A percentile compares a stretch with the other conserved stretches of the same genome.
phyloP scores from a whole-genome alignment of 2,797 vertebrate genomes.

The Enteromius treurensis region DNA sequence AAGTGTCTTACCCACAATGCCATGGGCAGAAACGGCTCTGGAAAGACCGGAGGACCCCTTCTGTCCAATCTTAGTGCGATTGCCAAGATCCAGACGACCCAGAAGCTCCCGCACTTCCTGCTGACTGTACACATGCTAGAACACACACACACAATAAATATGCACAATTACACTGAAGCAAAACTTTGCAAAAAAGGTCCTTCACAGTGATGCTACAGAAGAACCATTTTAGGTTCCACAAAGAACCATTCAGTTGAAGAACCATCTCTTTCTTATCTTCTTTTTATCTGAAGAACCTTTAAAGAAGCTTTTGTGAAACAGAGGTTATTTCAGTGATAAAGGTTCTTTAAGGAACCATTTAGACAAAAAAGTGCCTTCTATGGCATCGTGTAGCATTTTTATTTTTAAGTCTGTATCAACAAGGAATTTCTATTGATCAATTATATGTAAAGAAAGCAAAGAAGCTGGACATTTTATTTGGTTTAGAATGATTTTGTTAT shows the following conservation, averaged over 20 bases:
- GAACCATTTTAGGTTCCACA: no score
- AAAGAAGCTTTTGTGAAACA: no score
- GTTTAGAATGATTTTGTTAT: not conserved
- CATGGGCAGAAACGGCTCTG: conserved; percentile 87
- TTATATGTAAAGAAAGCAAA: not conserved
- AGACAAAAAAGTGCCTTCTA: no score
- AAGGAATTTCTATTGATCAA: not conserved
- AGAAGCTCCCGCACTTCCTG: conserved; percentile 92
- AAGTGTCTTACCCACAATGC: conserved; percentile 88
- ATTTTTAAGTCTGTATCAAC: not conserved
- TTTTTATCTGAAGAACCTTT: no score
- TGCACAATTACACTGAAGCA: not conserved
- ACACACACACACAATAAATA: not conserved
- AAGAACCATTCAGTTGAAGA: no score
- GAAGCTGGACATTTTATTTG: not conserved
- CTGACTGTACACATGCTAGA: conserved; percentile 92
- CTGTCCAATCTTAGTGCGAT: conserved; percentile 93
- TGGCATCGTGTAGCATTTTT: no score
- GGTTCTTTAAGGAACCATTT: no score
- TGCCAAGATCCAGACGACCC: conserved; percentile 92
- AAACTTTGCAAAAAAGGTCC: not conserved
- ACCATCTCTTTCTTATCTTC: no score
- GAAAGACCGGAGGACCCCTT: conserved; percentile 93
- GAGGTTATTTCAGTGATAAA: no score
- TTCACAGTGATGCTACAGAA: no score